A percentile compares a stretch with the other conserved stretches of the same genome.
Conservation (phyloP, 2,888 invertebrate species). For the Agrotis puta region DNA sequence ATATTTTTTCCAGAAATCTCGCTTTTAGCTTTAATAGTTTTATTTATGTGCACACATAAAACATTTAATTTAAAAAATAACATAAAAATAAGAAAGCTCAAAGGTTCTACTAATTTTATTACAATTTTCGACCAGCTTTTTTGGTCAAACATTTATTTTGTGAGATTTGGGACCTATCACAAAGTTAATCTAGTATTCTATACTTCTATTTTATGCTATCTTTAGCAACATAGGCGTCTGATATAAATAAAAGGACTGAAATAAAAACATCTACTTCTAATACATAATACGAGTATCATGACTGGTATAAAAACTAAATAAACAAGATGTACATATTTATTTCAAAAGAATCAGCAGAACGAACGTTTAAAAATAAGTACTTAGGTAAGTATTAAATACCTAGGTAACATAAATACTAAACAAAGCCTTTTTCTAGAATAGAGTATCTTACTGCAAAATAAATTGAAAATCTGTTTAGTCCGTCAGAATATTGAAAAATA, state of each 20-base stretch:
- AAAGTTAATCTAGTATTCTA: not conserved
- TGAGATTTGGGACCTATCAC: not conserved
- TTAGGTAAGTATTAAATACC: too few relatives aligned
- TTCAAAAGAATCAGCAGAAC: slow-evolving; percentile 21
- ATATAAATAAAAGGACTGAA: not conserved
- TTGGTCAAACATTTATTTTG: not conserved
- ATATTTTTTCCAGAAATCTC: too few relatives aligned
- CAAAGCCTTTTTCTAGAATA: slow-evolving; percentile 3
- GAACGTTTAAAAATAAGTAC: slow-evolving; percentile 23
- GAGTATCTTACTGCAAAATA: too few relatives aligned
- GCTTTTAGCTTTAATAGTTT: too few relatives aligned
- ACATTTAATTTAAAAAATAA: not conserved
- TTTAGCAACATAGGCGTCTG: not conserved
- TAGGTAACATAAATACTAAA: not conserved
- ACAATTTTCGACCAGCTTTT: not conserved
- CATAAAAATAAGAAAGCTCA: not conserved
- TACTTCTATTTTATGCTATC: not conserved
- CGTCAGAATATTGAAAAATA: too few relatives aligned
- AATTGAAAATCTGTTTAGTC: too few relatives aligned
- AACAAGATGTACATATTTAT: slow-evolving; percentile 5
- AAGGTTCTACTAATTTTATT: not conserved
- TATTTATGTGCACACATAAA: not conserved
- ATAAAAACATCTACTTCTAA: not conserved
- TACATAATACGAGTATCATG: not conserved
- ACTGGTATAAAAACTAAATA: slow-evolving; percentile 13